Evolutionary conservation across 1,140 invertebrate species (phyloP).

Genomic region (Temnothorax longispinosus): DNA sequence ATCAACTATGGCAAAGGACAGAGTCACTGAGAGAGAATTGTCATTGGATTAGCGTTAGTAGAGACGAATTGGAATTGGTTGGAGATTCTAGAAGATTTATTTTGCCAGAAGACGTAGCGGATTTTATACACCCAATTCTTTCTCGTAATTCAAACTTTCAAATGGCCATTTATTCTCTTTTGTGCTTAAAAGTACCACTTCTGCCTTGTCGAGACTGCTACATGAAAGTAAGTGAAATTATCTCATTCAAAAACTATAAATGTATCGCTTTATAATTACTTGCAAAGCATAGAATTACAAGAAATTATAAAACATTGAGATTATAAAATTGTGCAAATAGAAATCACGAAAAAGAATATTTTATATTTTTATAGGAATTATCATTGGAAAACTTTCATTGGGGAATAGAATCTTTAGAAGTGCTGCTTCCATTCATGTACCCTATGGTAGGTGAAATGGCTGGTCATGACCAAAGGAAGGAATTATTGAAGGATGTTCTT

Average conservation of each 20-base stretch:
- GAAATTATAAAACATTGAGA: not conserved
- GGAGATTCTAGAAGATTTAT: slow-evolving; percentile 88
- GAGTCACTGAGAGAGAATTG: slow-evolving; percentile 88
- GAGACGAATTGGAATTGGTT: slow-evolving; percentile 80
- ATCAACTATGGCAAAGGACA: slow-evolving; percentile 89
- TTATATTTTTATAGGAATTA: slow-evolving; percentile 79
- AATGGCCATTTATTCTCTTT: slow-evolving; percentile 86
- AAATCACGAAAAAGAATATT: not conserved
- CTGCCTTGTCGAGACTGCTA: slow-evolving; percentile 84
- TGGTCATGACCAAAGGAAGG: slow-evolving; percentile 77
- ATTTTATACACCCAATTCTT: slow-evolving; percentile 88
- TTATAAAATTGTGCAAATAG: not conserved
- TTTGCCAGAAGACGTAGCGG: slow-evolving; percentile 88
- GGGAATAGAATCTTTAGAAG: slow-evolving; percentile 86
- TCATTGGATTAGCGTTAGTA: slow-evolving; percentile 87
- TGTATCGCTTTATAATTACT: not conserved
- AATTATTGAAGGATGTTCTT: slow-evolving; percentile 83
- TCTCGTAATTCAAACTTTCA: slow-evolving; percentile 85
- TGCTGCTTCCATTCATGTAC: slow-evolving; percentile 84
- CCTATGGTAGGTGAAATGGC: slow-evolving; percentile 80
- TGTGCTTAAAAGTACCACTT: slow-evolving; percentile 88
- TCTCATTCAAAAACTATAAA: not conserved
- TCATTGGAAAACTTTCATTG: slow-evolving; percentile 85
- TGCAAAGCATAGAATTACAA: not conserved
- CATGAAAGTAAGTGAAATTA: slow-evolving; percentile 72